Conservation (phyloP, 2,113 vertebrate species). For the Sylvilagus bachmani region DNA sequence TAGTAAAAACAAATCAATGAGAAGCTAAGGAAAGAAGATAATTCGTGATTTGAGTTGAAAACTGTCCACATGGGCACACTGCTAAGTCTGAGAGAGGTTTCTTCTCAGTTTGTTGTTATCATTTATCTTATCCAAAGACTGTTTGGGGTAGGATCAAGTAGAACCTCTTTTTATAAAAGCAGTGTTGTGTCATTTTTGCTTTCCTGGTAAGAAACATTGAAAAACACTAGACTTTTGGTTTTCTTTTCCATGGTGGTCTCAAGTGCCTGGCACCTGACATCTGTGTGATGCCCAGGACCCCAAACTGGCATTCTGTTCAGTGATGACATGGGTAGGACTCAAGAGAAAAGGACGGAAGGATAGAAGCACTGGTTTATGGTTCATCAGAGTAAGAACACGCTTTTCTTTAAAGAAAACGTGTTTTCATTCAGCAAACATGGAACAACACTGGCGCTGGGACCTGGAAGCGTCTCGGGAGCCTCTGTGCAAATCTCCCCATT, state of each 20-base stretch:
- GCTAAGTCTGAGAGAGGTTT: constrained; percentile 38
- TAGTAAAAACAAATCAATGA: constrained; percentile 56
- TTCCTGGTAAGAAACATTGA: constrained; percentile 29
- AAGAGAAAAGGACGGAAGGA: constrained; percentile 10
- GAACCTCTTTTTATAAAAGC: not conserved
- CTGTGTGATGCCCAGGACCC: not conserved
- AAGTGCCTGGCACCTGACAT: not conserved
- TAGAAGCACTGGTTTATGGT: not conserved
- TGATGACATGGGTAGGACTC: not conserved
- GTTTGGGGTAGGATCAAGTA: not conserved
- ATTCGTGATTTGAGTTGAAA: constrained; percentile 61
- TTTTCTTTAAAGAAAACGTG: constrained; percentile 12
- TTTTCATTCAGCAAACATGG: not conserved
- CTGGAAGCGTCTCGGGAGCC: not conserved
- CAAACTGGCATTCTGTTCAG: not conserved
- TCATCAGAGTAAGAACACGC: not conserved
- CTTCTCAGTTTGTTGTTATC: not conserved
- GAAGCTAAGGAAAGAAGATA: constrained; percentile 44
- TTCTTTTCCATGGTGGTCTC: not conserved
- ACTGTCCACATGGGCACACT: constrained; percentile 39
- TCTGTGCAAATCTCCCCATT: constrained; percentile 30
- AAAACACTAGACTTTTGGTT: not conserved
- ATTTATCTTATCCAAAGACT: constrained; percentile 44
- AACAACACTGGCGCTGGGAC: not conserved
- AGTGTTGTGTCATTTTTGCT: constrained; percentile 37